Evolutionary conservation across 2,113 vertebrate genomes (phyloP).

Genomic region (Myotis brandtii): DNA sequence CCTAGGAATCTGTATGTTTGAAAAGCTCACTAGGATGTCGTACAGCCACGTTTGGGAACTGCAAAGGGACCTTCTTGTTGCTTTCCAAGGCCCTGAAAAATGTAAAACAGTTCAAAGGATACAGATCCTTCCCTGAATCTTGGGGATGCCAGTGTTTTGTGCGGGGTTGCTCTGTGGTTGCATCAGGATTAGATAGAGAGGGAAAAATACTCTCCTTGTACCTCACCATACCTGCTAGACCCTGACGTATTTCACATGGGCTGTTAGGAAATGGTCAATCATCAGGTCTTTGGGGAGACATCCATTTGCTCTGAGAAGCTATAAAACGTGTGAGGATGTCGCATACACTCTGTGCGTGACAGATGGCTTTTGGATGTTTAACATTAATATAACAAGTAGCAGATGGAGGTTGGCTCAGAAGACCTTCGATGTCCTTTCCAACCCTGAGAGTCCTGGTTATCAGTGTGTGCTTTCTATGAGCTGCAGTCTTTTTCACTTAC

Average conservation of each 20-base stretch:
- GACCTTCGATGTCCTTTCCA: conserved; percentile 53
- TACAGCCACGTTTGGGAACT: neutral
- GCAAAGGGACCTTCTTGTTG: neutral
- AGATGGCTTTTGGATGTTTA: conserved; percentile 51
- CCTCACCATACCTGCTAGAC: neutral
- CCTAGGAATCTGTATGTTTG: neutral
- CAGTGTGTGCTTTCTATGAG: neutral
- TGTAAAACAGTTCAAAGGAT: neutral
- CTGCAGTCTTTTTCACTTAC: conserved; percentile 29
- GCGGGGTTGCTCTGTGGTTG: neutral
- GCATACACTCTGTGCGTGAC: neutral
- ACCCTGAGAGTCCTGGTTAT: neutral
- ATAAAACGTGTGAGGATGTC: neutral
- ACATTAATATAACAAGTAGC: conserved; percentile 40
- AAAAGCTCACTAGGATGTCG: neutral
- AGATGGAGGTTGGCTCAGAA: conserved; percentile 50
- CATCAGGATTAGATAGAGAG: neutral
- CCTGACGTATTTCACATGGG: neutral
- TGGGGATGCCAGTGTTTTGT: neutral
- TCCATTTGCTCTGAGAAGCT: conserved; percentile 49
- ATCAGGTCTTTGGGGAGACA: conserved; percentile 15
- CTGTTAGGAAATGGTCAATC: conserved; percentile 51
- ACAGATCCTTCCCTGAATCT: neutral
- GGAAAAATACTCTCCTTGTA: neutral
- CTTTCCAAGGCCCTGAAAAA: conserved; percentile 27